phyloP scores from a whole-genome alignment of 2,113 vertebrate species.

The Aldabrachelys gigantea region DNA sequence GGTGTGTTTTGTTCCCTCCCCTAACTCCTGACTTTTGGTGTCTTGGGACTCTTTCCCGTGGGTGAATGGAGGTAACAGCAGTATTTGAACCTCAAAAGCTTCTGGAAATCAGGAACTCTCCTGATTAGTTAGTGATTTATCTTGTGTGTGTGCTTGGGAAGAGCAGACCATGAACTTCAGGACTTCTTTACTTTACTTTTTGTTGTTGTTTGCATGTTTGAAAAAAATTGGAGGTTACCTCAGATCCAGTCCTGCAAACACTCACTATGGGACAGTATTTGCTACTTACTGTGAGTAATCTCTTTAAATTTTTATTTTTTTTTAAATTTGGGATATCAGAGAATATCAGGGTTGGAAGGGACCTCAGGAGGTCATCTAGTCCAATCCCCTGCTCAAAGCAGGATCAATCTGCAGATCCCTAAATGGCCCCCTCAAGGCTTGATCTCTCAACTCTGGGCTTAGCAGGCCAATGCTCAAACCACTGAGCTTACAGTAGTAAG shows the following conservation, averaged over 20 bases:
- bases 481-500: neutral
- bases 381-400: too few relatives aligned
- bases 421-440: too few relatives aligned
- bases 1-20: neutral
- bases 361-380: too few relatives aligned
- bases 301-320: too few relatives aligned
- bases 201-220: rapidly evolving
- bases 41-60: neutral
- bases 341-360: too few relatives aligned
- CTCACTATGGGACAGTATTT: neutral
- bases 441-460: too few relatives aligned
- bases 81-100: neutral
- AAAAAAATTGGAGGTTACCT: neutral
- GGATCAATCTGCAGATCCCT: too few relatives aligned
- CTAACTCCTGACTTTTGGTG: neutral
- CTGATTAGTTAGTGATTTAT: neutral
- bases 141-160: rapidly evolving
- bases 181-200: neutral
- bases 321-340: too few relatives aligned
- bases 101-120: neutral
- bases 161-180: neutral
- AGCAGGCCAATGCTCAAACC: too few relatives aligned
- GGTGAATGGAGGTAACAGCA: neutral
- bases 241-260: neutral
- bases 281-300: rapidly evolving